Base-by-base conservation (phyloP, 1,140 invertebrate species). In the Drosophila elegans region DNA sequence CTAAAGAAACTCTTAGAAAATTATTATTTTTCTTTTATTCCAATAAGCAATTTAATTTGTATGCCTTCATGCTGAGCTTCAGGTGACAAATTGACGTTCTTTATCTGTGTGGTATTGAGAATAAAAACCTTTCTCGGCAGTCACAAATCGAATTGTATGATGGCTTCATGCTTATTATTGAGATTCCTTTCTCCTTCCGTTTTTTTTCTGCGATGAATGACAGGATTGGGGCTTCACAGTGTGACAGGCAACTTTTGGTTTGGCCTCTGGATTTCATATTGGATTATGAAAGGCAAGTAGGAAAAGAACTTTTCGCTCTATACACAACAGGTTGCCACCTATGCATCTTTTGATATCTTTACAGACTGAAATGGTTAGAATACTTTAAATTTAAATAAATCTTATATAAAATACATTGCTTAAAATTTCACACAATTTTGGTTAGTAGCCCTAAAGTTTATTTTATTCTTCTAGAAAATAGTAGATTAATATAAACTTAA, bases 91-190 rank as follows among this genome's bases (percentile, higher is more conserved):
- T 57, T 68, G 64, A 27, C 41, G 21, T 55, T 68, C 46, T 68
- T 55, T 63, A 54, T 55, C 42, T 71, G 51, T 36, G 44, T 41
- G n/a, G 27, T 34, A 49, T 71, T 71, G 36, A 48, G 36, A 46
- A 54, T 69, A 44, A 67, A 71, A 71, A 56, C 64, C 63, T 69
- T 48, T 49, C 66, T 56, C n/a, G 12, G 64, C 45, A 68, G 63
- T 64, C 64, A 44, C 45, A 51, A 52, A 51, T 68, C 59, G 45
- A 68, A 68, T 68, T 64, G 46, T 66, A 36, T 42, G 34, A 45
- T 36, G 60, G 48, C 64, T 66, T 53, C 53, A 44, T 52, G 46
- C 51, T 48, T 56, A 41, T 41, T 69, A 51, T 48, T 2, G 44
- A 21, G 53, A 16, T 39, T 69, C 10, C 34, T 36, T 68, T 55